A percentile compares a stretch with the other conserved stretches of the same genome.
Conservation (phyloP, 1,140 invertebrate species). For the Bradysia coprophila region DNA sequence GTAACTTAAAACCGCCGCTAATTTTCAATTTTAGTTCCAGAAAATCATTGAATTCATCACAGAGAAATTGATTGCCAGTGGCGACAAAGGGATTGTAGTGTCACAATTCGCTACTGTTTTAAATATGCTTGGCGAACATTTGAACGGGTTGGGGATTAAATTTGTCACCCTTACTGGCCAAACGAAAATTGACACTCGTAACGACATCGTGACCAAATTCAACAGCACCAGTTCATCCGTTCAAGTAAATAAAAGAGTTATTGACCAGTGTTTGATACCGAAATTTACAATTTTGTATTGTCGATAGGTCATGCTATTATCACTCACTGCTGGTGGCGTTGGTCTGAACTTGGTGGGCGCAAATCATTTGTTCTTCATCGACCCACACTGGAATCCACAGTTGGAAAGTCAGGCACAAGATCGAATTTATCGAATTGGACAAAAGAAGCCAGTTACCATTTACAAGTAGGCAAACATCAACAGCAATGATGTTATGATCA, state of each 20-base stretch:
- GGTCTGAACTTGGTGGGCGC: constrained; percentile 79
- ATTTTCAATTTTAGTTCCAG: constrained; percentile 27
- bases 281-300: not conserved
- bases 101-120: constrained; percentile 75
- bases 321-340: constrained; percentile 76
- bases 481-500: not conserved
- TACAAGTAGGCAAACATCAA: constrained; percentile 49
- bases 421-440: constrained; percentile 77
- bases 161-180: constrained; percentile 46
- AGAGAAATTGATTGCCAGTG: constrained; percentile 27
- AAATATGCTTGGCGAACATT: constrained; percentile 39
- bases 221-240: constrained; percentile 28
- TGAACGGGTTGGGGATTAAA: constrained; percentile 29
- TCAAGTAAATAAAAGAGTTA: not conserved
- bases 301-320: constrained; percentile 48
- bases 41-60: constrained; percentile 36
- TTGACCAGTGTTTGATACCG: not conserved
- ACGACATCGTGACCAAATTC: constrained; percentile 46
- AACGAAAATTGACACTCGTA: constrained; percentile 38
- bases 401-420: constrained; percentile 83
- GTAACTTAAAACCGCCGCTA: too few species aligned
- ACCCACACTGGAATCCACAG: constrained; percentile 93
- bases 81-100: constrained; percentile 67
- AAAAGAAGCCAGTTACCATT: constrained; percentile 58
- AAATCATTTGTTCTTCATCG: constrained; percentile 76